Base-by-base conservation (phyloP, 2,888 invertebrate species). In the Parnassius orleans region DNA sequence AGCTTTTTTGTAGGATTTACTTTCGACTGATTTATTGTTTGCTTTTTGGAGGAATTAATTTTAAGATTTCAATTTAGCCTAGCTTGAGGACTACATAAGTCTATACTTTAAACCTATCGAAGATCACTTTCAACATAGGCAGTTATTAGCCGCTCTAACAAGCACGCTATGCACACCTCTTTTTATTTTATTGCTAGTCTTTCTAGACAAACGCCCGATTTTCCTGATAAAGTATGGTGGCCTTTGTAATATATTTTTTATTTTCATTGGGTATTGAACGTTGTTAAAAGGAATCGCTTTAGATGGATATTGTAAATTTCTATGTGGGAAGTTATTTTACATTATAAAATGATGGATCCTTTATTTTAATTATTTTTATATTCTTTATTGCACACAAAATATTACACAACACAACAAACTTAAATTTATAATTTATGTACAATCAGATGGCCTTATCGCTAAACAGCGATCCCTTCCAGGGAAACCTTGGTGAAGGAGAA, bases 111-210 rank as follows among this genome's bases (percentile, higher is more conserved):
- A 11, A 14, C 55, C 53, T 65, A 57, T 51, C 57, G 55, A 54
- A 46, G 65, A 66, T 69, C 71, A 65, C 65, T 72, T 69, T 11
- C 65, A 65, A 66, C 62, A 62, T 53, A 19, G 57, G 61, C 57
- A 65, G 67, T 76, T 71, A 77, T 76, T 78, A 78, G 69, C 68
- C 57, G 60, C 63, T 60, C 72, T 77, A 78, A 78, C 69, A 66
- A 71, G 63, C 63, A 63, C 58, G 19, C 64, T 61, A 61, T 61
- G 69, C 67, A 67, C 62, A 62, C 62, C 61, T 62, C 24, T 53
- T 12, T 53, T 51, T 19, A 57, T 71, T 70, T 56, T 47, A 44
- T 65, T 65, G 44, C 51, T 57, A 66, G 66, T 68, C 63, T 54
- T 55, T 51, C 47, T 43, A 42, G 41, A 12, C 14, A 43, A 42